Conservation (phyloP, 2,113 vertebrate species). For the Cephalopholis sonnerati region DNA sequence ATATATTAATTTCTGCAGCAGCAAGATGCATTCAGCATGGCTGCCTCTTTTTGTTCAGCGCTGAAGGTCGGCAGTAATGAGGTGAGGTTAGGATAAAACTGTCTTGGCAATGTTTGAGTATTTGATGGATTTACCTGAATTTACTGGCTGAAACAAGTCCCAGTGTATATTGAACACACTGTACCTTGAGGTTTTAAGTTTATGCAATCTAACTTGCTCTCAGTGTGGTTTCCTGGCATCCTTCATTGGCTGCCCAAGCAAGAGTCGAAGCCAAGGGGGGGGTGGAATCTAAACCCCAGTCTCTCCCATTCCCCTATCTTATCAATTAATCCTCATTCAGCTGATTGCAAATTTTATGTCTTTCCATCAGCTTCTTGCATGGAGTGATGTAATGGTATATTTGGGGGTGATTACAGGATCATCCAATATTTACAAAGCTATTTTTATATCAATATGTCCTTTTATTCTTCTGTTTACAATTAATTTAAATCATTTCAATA, state of each 20-base stretch:
- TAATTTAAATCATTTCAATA: not conserved
- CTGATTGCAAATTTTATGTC: constrained; percentile 24
- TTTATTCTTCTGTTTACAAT: constrained; percentile 11
- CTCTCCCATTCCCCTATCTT: constrained; percentile 36
- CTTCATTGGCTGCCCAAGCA: constrained; percentile 30
- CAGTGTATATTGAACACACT: constrained; percentile 33
- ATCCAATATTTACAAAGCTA: constrained; percentile 2
- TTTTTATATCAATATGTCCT: not conserved
- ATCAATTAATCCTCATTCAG: constrained; percentile 56
- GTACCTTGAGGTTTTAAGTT: constrained; percentile 40
- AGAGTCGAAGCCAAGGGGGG: constrained; percentile 15
- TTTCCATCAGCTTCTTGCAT: constrained; percentile 12
- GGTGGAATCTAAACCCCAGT: constrained; percentile 19
- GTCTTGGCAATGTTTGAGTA: constrained; percentile 10
- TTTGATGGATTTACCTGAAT: constrained; percentile 62
- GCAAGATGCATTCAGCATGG: not conserved
- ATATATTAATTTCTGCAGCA: constrained; percentile 16
- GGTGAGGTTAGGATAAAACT: constrained; percentile 44
- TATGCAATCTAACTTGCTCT: constrained; percentile 38
- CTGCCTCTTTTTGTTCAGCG: constrained; percentile 7
- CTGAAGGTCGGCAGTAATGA: constrained; percentile 61
- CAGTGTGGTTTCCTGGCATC: constrained; percentile 45
- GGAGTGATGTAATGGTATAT: constrained; percentile 19
- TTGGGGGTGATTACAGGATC: constrained; percentile 31
- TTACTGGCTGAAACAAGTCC: constrained; percentile 34